Conservation (phyloP, 2,113 vertebrate genomes). For the Murina feae region DNA sequence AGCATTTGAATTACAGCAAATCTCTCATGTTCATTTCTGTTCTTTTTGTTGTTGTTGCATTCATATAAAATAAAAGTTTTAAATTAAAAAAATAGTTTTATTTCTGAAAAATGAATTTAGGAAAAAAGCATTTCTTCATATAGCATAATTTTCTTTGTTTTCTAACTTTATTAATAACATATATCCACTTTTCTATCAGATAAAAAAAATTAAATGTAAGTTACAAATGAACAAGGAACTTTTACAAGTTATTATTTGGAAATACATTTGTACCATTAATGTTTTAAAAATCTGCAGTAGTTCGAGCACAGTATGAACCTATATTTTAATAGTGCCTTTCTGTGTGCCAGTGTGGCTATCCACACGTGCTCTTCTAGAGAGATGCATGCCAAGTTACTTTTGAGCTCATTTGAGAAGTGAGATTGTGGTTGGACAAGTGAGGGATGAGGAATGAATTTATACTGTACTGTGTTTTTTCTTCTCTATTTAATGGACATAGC, state of each 20-base stretch:
- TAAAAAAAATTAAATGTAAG: background rate
- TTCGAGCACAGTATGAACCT: background rate
- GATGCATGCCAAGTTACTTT: background rate
- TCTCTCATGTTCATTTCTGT: background rate
- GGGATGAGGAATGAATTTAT: background rate
- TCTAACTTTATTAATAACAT: background rate
- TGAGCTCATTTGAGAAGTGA: background rate
- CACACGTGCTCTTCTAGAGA: background rate
- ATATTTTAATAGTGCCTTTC: background rate
- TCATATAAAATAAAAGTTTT: background rate
- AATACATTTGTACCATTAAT: background rate
- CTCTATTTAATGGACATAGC: background rate
- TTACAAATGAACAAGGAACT: background rate
- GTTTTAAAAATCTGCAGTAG: background rate
- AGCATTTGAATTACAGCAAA: background rate
- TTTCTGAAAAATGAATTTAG: background rate
- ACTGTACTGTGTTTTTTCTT: background rate
- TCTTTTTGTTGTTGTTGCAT: background rate
- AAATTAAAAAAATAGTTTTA: background rate
- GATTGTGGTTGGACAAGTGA: background rate
- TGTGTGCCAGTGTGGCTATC: background rate
- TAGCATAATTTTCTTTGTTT: background rate
- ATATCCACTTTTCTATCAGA: background rate
- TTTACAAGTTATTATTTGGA: background rate
- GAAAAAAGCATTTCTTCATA: background rate